A percentile compares a stretch with the other conserved stretches of the same genome.
phyloP scores from a whole-genome alignment of 37 sponge, comb jelly and placozoan genomes.

The Axinella damicornis region DNA sequence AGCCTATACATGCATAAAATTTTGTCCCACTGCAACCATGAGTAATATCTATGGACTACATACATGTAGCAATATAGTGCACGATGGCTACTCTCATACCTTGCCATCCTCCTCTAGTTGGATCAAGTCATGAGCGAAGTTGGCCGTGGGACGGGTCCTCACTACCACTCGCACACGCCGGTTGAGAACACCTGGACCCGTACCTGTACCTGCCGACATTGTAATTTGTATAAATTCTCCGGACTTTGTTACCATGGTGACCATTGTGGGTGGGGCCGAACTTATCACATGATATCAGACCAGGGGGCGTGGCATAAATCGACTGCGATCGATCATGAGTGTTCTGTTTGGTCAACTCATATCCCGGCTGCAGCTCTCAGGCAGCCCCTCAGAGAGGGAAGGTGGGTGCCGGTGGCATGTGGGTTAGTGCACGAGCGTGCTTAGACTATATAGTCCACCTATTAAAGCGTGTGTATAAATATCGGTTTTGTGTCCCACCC shows the following conservation, averaged over 20 bases:
- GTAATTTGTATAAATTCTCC: too few relatives aligned
- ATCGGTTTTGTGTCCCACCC: too few relatives aligned
- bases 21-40: too few relatives aligned
- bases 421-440: neutral
- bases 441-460: too few relatives aligned
- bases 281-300: too few relatives aligned
- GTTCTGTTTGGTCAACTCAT: slow-evolving; percentile 47
- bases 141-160: slow-evolving; percentile 83
- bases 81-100: slow-evolving; percentile 22
- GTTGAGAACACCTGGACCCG: neutral
- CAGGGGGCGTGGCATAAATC: too few relatives aligned
- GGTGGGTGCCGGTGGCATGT: slow-evolving; percentile 8
- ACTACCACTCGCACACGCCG: slow-evolving; percentile 72
- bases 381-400: slow-evolving; percentile 53
- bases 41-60: too few relatives aligned
- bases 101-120: slow-evolving; percentile 70
- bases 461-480: neutral
- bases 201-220: neutral
- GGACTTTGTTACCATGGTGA: slow-evolving; percentile 17
- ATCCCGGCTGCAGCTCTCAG: slow-evolving; percentile 31
- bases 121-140: slow-evolving; percentile 87
- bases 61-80: too few relatives aligned
- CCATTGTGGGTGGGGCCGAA: neutral
- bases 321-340: slow-evolving; percentile 34
- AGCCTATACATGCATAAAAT: too few relatives aligned